phyloP scores from a whole-genome alignment of 2,113 vertebrate genomes.

The Tragelaphus imberbis region DNA sequence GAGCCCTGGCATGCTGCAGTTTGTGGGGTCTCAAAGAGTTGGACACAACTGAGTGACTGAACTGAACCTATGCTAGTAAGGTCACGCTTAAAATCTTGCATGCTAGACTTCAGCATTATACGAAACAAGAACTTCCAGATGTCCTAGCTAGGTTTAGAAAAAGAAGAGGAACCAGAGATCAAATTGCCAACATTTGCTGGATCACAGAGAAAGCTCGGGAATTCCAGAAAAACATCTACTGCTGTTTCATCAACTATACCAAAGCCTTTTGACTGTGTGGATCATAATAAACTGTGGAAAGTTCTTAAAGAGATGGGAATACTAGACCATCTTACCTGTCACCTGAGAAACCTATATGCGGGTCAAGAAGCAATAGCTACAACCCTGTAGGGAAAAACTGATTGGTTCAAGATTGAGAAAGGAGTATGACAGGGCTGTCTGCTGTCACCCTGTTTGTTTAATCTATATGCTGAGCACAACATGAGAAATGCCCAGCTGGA shows the following conservation, averaged over 20 bases:
- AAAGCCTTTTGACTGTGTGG: background rate
- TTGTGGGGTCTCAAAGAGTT: background rate
- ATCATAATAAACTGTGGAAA: background rate
- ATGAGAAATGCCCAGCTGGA: background rate
- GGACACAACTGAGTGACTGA: accelerated
- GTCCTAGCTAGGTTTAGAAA: background rate
- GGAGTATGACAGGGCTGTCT: background rate
- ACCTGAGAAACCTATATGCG: background rate
- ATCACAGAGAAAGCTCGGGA: background rate
- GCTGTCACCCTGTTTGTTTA: background rate
- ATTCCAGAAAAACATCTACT: background rate
- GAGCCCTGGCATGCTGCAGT: accelerated
- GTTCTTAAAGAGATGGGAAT: background rate
- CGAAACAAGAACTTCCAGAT: background rate
- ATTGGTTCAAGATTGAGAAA: background rate
- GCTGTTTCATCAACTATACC: background rate
- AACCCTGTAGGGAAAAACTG: background rate
- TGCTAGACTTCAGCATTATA: background rate
- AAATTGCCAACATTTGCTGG: background rate
- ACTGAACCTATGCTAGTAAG: background rate
- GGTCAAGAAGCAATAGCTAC: background rate
- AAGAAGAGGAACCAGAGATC: background rate
- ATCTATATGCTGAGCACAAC: background rate
- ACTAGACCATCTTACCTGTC: background rate
- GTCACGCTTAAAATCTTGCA: background rate